Evolutionary conservation across 2,797 vertebrate genomes (phyloP), one percentile per base, ranked within the genome.

Genomic region (Gymnocypris eckloni): DNA sequence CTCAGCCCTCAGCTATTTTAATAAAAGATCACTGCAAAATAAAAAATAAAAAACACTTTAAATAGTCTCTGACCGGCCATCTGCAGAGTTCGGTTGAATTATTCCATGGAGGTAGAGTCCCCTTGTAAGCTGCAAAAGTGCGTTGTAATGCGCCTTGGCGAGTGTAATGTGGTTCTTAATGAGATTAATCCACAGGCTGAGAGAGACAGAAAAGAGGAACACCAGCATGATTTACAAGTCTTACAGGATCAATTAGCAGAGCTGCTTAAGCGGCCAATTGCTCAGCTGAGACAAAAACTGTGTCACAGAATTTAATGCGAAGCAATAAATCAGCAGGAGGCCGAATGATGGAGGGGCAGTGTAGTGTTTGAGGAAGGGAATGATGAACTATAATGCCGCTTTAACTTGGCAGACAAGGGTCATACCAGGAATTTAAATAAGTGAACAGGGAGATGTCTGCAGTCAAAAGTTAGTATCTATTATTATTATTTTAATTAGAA

Each of bases 181-280:
- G 89, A 90, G 91, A 94, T 94, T 92, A 94, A 91, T 90, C 89
- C 89, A 90, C 86, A 93, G 90, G 87, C 89, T 88, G 87, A 33
- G 52, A 88, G 86, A 91, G 92, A 93, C 91, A 87, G 91, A 93
- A 89, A 92, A 88, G 88, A 92, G 88, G 89, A 87, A 90, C 87
- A 90, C 89, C 86, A 83, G 87, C 81, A 87, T 92, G 92, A 94
- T 94, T 95, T 95, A 93, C 92, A 93, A 92, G 92, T 91, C 93
- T 94, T 95, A 93, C 93, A 93, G 92, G 92, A 92, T 94, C 94
- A 95, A 95, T 94, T 95, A 94, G 93, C 90, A 91, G 90, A 88
- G 87, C 89, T 88, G 76, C 88, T 92, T 93, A 90, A 91, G 90
- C 89, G 87, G 86, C 87, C 90, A 92, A 93, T 95, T 93, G 93